A percentile compares a stretch with the other conserved stretches of the same genome.
These are phyloP conservation scores for Nomada ferruginata DNA, from an alignment of 2,888 invertebrate genomes.

Conservation along the genomic window DNA sequence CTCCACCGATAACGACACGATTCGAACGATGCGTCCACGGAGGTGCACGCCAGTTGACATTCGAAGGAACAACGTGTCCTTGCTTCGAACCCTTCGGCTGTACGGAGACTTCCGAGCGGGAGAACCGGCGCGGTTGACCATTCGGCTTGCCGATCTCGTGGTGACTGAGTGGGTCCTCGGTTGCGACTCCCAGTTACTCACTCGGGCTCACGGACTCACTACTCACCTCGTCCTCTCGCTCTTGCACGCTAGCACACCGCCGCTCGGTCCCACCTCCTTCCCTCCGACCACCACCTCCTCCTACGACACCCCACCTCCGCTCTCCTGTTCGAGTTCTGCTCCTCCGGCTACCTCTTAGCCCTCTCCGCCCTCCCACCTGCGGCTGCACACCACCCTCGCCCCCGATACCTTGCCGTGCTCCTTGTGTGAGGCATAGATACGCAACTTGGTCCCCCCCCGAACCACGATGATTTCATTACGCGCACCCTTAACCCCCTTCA, in stretches of 20 bases:
- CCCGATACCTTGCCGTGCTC: slow-evolving; percentile 39
- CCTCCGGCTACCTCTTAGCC: slow-evolving; percentile 70
- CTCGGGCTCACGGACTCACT: slow-evolving; percentile 79
- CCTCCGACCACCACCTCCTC: slow-evolving; percentile 61
- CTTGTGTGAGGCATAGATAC: slow-evolving; percentile 55
- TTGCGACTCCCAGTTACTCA: slow-evolving; percentile 81
- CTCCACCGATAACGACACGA: slow-evolving; percentile 16
- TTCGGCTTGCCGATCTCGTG: slow-evolving; percentile 84
- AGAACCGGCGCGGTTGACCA: slow-evolving; percentile 80
- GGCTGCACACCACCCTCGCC: slow-evolving; percentile 62
- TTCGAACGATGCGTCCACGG: slow-evolving; percentile 27
- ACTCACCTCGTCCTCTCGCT: slow-evolving; percentile 76
- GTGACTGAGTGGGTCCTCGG: slow-evolving; percentile 82
- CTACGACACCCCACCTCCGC: slow-evolving; percentile 60
- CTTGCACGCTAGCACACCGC: slow-evolving; percentile 68
- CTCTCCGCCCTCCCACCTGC: slow-evolving; percentile 61
- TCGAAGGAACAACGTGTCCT: slow-evolving; percentile 48
- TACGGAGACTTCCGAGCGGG: slow-evolving; percentile 61
- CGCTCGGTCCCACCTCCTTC: slow-evolving; percentile 65
- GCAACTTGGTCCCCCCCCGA: slow-evolving; percentile 68
- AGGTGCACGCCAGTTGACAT: slow-evolving; percentile 57
- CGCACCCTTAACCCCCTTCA: slow-evolving; percentile 72
- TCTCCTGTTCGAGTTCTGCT: slow-evolving; percentile 59
- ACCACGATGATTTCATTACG: slow-evolving; percentile 79
- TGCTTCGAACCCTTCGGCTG: slow-evolving; percentile 48